A percentile compares a stretch with the other conserved stretches of the same genome.
phyloP scores from a whole-genome alignment of 2,797 vertebrate species.

The Apogon talboti region DNA sequence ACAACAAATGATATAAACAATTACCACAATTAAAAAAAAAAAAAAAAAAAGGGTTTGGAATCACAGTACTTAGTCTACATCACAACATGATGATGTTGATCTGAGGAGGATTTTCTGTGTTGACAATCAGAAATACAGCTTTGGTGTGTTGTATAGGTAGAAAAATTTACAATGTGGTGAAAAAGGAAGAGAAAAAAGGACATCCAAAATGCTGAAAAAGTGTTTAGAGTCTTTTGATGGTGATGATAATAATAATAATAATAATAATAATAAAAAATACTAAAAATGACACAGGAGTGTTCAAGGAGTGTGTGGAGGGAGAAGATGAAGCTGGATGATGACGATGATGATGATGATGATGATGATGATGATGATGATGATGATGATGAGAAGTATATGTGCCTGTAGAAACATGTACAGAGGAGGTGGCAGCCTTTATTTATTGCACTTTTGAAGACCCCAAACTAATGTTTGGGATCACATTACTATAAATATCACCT shows the following conservation, averaged over 20 bases:
- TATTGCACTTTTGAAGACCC: conserved; percentile 61
- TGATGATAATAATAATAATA: conserved; percentile 38
- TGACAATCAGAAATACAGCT: conserved; percentile 66
- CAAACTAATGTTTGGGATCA: conserved; percentile 22
- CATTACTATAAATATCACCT: conserved; percentile 12
- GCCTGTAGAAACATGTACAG: neutral
- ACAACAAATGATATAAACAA: conserved; percentile 63
- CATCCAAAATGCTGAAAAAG: conserved; percentile 8
- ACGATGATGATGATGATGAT: neutral
- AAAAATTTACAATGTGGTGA: conserved; percentile 28
- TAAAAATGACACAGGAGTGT: conserved; percentile 48
- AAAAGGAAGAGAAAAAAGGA: conserved; percentile 7
- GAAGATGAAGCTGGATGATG: conserved; percentile 2
- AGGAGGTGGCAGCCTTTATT: conserved; percentile 32
- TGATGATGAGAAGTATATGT: conserved; percentile 24
- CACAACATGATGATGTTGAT: conserved; percentile 55
- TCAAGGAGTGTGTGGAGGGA: conserved; percentile 51
- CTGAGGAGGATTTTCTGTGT: conserved; percentile 45
- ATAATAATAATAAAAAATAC: conserved; percentile 13
- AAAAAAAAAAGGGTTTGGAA: conserved; percentile 61
- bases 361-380: conserved; percentile 14
- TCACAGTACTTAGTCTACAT: conserved; percentile 59
- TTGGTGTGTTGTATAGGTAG: conserved; percentile 58
- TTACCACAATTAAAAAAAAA: conserved; percentile 69
- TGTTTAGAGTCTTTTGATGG: conserved; percentile 44